Conservation (phyloP, 2,797 vertebrate species). For the Notolepis coatsorum region DNA sequence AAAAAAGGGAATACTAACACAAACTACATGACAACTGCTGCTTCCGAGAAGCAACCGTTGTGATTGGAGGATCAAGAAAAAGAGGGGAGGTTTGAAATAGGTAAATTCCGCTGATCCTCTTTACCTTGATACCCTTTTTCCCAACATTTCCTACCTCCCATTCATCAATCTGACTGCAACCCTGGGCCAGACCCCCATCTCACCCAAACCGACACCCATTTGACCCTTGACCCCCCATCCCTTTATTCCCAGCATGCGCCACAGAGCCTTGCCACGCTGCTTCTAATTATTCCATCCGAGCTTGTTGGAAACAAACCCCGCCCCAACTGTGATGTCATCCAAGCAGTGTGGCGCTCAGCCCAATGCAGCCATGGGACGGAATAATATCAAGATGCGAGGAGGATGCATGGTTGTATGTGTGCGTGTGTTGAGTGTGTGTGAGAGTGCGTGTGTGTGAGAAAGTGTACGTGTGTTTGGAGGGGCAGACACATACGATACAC, state of each 20-base stretch:
- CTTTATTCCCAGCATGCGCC: conserved; percentile 75
- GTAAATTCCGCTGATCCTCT: conserved; percentile 67
- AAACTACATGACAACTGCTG: conserved; percentile 66
- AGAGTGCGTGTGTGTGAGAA: conserved; percentile 27
- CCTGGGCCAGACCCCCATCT: conserved; percentile 81
- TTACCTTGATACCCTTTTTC: conserved; percentile 69
- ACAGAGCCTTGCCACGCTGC: conserved; percentile 84
- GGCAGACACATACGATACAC: conserved; percentile 42
- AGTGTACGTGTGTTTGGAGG: conserved; percentile 29
- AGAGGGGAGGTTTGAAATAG: too few relatives aligned
- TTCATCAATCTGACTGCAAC: conserved; percentile 83
- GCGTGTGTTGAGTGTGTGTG: conserved; percentile 7
- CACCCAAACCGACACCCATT: too few relatives aligned
- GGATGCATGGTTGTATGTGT: conserved; percentile 20
- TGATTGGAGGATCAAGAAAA: too few relatives aligned
- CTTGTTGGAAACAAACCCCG: conserved; percentile 74
- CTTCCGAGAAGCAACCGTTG: too few relatives aligned
- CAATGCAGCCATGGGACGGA: conserved; percentile 43
- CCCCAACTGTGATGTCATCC: conserved; percentile 79
- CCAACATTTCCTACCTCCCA: conserved; percentile 46
- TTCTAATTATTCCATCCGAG: conserved; percentile 77
- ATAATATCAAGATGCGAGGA: conserved; percentile 41
- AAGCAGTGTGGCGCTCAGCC: conserved; percentile 74
- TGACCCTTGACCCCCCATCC: conserved; percentile 19
- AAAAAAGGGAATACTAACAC: conserved; percentile 54